phyloP scores from a whole-genome alignment of 2,888 invertebrate genomes.

The Pandemis corylana region DNA sequence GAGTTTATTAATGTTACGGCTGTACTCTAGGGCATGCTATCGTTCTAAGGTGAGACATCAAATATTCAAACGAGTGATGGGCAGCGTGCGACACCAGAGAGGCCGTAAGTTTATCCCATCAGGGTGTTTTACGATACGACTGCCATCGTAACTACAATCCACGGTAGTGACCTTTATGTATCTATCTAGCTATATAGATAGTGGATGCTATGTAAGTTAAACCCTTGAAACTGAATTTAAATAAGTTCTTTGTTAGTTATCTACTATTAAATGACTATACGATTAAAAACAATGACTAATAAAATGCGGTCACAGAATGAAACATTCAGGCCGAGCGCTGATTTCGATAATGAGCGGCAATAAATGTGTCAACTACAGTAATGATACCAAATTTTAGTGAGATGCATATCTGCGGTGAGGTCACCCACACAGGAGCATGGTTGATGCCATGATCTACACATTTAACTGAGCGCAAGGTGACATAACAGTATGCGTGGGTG shows the following conservation, averaged over 20 bases:
- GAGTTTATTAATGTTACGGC: conserved; percentile 21
- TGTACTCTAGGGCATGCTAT: conserved; percentile 46
- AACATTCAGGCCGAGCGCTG: conserved; percentile 10
- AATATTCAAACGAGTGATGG: conserved; percentile 60
- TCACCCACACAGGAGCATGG: conserved; percentile 38
- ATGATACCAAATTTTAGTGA: conserved; percentile 28
- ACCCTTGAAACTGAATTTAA: background rate
- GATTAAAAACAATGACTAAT: conserved; percentile 18
- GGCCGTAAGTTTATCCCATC: conserved; percentile 48
- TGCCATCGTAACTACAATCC: conserved; percentile 18
- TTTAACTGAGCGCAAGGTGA: conserved; percentile 45
- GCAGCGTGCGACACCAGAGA: conserved; percentile 54
- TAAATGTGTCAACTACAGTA: conserved; percentile 34
- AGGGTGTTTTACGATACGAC: conserved; percentile 52
- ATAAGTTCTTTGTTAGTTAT: background rate
- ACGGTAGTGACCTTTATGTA: background rate
- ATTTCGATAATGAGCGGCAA: conserved; percentile 28
- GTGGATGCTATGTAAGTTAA: background rate
- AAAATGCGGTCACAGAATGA: conserved; percentile 20
- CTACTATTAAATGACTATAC: background rate
- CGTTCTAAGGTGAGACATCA: conserved; percentile 60
- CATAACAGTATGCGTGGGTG: conserved; percentile 27
- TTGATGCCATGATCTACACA: conserved; percentile 45
- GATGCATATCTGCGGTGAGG: conserved; percentile 20
- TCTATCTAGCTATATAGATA: background rate